Percentiles rank a stretch among this genome's conserved stretches.
These are phyloP conservation scores for Loripinus fragilis DNA, from an alignment of 2,888 invertebrate species.

Conservation along the genomic window DNA sequence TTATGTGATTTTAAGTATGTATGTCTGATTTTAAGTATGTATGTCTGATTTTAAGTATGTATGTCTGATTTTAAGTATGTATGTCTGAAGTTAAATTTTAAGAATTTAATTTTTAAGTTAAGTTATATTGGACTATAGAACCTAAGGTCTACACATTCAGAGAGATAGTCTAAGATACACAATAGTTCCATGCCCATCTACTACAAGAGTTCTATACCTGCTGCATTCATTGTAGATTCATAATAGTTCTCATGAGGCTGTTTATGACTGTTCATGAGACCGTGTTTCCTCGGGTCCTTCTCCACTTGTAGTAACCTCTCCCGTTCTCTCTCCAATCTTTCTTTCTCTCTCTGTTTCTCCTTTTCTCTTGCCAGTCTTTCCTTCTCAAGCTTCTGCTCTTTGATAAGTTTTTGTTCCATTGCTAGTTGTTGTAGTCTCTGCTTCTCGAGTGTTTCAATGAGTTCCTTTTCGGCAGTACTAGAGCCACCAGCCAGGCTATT, in stretches of 20 bases:
- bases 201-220: slow-evolving; percentile 50
- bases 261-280: slow-evolving; percentile 22
- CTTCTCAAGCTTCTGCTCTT: slow-evolving; percentile 33
- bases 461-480: slow-evolving; percentile 35
- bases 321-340: slow-evolving; percentile 46
- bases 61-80: too few relatives aligned
- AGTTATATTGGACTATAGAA: too few relatives aligned
- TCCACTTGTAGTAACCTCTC: slow-evolving; percentile 24
- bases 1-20: too few relatives aligned
- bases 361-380: slow-evolving; percentile 1
- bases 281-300: slow-evolving; percentile 40
- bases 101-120: too few relatives aligned
- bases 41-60: too few relatives aligned
- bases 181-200: too few relatives aligned
- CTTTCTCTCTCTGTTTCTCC: slow-evolving; percentile 28
- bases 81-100: too few relatives aligned
- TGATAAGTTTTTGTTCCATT: slow-evolving; percentile 42
- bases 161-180: too few relatives aligned
- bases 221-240: slow-evolving; percentile 55
- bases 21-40: too few relatives aligned
- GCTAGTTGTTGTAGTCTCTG: slow-evolving; percentile 37
- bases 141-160: too few relatives aligned
- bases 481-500: background rate
- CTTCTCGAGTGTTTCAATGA: slow-evolving; percentile 49
- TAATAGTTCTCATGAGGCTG: slow-evolving; percentile 48